phyloP scores from a whole-genome alignment of 2,888 invertebrate species.

The Rotaria macrura region DNA sequence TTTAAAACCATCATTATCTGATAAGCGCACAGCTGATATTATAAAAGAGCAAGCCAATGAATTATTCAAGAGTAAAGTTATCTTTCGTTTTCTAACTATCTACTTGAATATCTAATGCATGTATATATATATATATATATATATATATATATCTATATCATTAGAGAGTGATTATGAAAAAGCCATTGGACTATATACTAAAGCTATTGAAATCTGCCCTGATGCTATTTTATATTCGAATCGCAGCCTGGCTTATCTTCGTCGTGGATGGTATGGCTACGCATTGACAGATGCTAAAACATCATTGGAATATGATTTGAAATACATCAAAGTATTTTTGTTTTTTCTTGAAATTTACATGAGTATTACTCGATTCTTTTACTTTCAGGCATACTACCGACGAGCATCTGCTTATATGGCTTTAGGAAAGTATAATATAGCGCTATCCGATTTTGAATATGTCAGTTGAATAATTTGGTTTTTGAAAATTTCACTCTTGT shows the following conservation, averaged over 20 bases:
- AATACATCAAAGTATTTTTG: conserved; percentile 66
- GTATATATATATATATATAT: no score
- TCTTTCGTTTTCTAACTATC: no score
- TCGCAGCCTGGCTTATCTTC: conserved; percentile 83
- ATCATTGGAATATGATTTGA: conserved; percentile 75
- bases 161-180: conserved; percentile 25
- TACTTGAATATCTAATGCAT: no score
- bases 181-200: conserved; percentile 69
- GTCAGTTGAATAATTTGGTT: conserved; percentile 52
- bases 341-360: conserved; percentile 24
- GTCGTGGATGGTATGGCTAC: conserved; percentile 85
- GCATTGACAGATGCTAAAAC: conserved; percentile 81
- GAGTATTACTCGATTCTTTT: conserved; percentile 35
- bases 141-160: no score
- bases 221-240: conserved; percentile 62
- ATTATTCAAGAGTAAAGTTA: neutral
- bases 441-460: conserved; percentile 87
- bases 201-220: conserved; percentile 76
- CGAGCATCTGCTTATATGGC: conserved; percentile 94
- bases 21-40: neutral
- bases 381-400: conserved; percentile 64
- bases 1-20: neutral
- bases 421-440: conserved; percentile 87
- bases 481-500: neutral
- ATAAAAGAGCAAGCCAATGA: neutral